Conservation (phyloP, 2,113 vertebrate species). For the Turdus rufiventris region DNA sequence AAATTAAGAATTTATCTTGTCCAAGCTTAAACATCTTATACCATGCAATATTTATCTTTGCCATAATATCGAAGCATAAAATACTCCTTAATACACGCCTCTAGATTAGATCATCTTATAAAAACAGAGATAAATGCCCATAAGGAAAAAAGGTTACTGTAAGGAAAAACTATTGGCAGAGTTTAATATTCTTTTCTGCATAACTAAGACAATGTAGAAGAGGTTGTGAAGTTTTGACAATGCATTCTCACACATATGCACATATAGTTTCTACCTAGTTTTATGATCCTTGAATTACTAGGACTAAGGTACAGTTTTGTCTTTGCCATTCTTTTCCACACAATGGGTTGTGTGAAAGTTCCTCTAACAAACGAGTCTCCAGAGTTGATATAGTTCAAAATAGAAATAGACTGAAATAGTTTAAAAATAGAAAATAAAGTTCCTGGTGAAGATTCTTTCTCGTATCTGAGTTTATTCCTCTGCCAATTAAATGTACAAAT, state of each 20-base stretch:
- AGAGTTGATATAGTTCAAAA: not conserved
- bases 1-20: not conserved
- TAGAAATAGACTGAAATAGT: not conserved
- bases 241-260: fast-evolving
- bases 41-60: not conserved
- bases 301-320: not conserved
- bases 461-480: not conserved
- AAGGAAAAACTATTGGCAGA: not conserved
- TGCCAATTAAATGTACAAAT: not conserved
- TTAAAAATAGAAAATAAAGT: not conserved
- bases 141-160: not conserved
- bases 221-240: not conserved
- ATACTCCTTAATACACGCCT: not conserved
- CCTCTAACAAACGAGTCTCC: not conserved
- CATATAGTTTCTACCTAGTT: not conserved
- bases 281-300: not conserved
- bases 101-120: not conserved
- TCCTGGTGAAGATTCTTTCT: not conserved
- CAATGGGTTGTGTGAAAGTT: not conserved
- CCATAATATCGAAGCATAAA: not conserved
- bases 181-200: not conserved
- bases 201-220: not conserved
- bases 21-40: not conserved
- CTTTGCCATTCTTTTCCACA: not conserved
- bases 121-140: not conserved